phyloP scores from a whole-genome alignment of 2,113 vertebrate genomes.

The Scopus umbretta region DNA sequence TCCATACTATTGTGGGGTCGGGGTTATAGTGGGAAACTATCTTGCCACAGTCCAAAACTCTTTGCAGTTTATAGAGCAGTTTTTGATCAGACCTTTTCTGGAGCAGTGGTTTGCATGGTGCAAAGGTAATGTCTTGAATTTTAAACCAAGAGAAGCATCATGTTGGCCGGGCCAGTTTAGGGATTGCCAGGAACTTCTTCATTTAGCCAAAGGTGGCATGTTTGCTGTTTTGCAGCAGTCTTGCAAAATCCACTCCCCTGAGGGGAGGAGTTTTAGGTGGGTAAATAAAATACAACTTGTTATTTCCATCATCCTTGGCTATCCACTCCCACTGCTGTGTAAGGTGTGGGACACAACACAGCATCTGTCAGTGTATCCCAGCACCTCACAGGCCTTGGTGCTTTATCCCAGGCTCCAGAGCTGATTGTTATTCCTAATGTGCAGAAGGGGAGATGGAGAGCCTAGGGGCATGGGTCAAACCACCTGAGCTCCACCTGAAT shows the following conservation, averaged over 20 bases:
- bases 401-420: neutral
- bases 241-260: slow-evolving; percentile 9
- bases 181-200: neutral
- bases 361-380: neutral
- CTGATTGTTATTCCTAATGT: neutral
- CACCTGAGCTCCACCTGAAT: slow-evolving; percentile 20
- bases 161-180: neutral
- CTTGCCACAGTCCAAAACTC: neutral
- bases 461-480: neutral
- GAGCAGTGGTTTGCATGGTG: neutral
- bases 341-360: neutral
- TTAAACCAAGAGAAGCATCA: neutral
- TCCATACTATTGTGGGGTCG: neutral
- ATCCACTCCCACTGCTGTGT: neutral
- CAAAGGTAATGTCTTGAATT: neutral
- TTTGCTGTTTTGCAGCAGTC: slow-evolving; percentile 4
- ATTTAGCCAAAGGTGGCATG: slow-evolving; percentile 1
- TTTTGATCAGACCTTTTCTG: neutral
- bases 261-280: slow-evolving; percentile 14
- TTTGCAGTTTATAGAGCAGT: neutral
- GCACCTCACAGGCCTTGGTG: neutral
- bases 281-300: neutral
- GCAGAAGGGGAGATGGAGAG: neutral
- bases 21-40: neutral
- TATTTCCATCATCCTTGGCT: neutral